phyloP scores from a whole-genome alignment of 2,888 invertebrate genomes.

The Latrodectus elegans region DNA sequence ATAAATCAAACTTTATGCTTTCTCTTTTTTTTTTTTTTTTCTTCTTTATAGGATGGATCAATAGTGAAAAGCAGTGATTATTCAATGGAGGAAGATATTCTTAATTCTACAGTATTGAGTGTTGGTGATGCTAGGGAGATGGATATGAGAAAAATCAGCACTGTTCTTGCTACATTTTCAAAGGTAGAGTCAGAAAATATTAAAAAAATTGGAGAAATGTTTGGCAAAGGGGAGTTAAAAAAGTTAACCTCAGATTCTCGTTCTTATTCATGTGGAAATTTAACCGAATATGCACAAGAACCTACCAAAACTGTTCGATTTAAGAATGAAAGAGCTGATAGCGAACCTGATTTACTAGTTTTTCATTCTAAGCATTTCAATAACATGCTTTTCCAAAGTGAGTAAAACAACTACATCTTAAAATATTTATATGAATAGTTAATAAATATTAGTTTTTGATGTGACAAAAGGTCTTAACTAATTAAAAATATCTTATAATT shows the following conservation, averaged over 20 bases:
- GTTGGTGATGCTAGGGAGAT: neutral
- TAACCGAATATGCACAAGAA: conserved; percentile 22
- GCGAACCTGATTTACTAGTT: conserved; percentile 44
- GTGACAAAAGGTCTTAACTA: too few species aligned
- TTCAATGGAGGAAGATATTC: conserved; percentile 19
- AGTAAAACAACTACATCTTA: conserved; percentile 4
- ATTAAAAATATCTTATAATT: too few species aligned
- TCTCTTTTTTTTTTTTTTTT: too few species aligned
- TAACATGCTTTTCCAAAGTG: conserved; percentile 48
- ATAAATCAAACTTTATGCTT: too few species aligned
- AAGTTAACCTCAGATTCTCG: conserved; percentile 18
- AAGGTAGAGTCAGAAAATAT: conserved; percentile 38
- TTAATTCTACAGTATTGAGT: conserved; percentile 19
- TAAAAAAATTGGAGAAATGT: conserved; percentile 31
- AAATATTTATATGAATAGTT: neutral
- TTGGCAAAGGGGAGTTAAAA: conserved; percentile 21
- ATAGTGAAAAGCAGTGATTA: conserved; percentile 7
- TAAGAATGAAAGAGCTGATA: conserved; percentile 13
- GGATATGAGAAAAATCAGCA: neutral
- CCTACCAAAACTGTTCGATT: neutral
- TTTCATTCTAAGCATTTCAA: conserved; percentile 39
- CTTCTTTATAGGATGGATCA: conserved; percentile 19
- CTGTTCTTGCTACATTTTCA: conserved; percentile 2
- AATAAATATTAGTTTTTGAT: too few species aligned
- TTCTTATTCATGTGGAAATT: conserved; percentile 34